phyloP scores from a whole-genome alignment of 2,888 invertebrate species.

The Xestia xanthographa region DNA sequence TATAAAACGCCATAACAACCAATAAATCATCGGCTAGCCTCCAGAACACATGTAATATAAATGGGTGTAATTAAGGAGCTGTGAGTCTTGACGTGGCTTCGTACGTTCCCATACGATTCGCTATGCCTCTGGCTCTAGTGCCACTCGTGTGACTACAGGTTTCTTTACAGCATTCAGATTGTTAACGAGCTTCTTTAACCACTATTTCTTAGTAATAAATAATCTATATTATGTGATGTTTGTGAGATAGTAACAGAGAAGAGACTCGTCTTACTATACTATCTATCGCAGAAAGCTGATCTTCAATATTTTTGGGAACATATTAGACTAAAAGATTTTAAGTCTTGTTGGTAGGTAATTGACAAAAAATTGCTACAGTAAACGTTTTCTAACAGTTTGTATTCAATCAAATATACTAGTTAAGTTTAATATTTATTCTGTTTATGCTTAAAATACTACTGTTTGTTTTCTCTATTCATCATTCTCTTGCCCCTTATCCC shows the following conservation, averaged over 20 bases:
- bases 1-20: slow-evolving; percentile 10
- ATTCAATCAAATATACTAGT: too few species aligned
- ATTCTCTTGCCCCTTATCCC: too few species aligned
- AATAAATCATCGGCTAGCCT: slow-evolving; percentile 44
- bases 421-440: neutral
- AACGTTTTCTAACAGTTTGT: neutral
- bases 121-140: slow-evolving; percentile 14
- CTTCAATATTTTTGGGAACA: neutral
- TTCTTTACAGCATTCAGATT: slow-evolving; percentile 43
- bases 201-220: slow-evolving; percentile 37
- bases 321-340: neutral
- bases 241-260: neutral
- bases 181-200: slow-evolving; percentile 51
- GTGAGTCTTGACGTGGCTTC: slow-evolving; percentile 7
- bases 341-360: neutral
- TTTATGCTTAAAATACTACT: neutral
- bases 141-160: slow-evolving; percentile 19
- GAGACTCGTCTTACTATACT: neutral
- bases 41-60: slow-evolving; percentile 34
- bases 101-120: slow-evolving; percentile 54
- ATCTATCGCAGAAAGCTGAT: neutral
- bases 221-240: slow-evolving; percentile 1
- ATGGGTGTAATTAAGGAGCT: slow-evolving; percentile 49
- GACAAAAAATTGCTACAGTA: neutral
- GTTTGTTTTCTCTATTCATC: neutral